Evolutionary conservation across 2,113 vertebrate species (phyloP).

Genomic region (Calidris pugnax): DNA sequence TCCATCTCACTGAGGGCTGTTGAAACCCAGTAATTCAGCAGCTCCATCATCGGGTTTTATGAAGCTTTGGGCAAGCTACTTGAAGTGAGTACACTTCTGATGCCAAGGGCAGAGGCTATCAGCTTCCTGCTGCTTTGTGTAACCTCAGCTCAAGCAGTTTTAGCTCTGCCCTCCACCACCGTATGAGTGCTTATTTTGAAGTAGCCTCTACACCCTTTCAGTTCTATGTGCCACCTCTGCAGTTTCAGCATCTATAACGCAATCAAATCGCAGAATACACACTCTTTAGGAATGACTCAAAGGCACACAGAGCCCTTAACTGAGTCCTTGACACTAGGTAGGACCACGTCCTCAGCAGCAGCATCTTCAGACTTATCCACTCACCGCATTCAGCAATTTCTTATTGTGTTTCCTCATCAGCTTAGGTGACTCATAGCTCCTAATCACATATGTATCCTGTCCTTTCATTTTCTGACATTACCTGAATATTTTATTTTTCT

Average conservation of each 20-base stretch:
- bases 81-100: not conserved
- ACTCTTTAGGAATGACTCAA: not conserved
- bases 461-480: not conserved
- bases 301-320: not conserved
- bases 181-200: not conserved
- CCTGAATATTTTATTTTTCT: not conserved
- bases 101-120: not conserved
- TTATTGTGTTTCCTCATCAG: not conserved
- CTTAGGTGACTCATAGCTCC: not conserved
- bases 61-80: not conserved
- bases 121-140: not conserved
- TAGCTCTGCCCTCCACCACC: not conserved
- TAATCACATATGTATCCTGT: not conserved
- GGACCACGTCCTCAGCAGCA: not conserved
- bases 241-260: not conserved
- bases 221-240: not conserved
- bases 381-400: not conserved
- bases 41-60: conserved; percentile 11
- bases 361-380: not conserved
- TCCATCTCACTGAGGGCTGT: not conserved
- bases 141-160: not conserved
- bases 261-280: fast-evolving
- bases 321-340: not conserved
- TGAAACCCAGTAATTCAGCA: conserved; percentile 7
- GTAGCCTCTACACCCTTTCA: not conserved